Evolutionary conservation across 2,113 vertebrate genomes (phyloP), one percentile per base, ranked within the genome.

Genomic region (Rissa tridactyla): DNA sequence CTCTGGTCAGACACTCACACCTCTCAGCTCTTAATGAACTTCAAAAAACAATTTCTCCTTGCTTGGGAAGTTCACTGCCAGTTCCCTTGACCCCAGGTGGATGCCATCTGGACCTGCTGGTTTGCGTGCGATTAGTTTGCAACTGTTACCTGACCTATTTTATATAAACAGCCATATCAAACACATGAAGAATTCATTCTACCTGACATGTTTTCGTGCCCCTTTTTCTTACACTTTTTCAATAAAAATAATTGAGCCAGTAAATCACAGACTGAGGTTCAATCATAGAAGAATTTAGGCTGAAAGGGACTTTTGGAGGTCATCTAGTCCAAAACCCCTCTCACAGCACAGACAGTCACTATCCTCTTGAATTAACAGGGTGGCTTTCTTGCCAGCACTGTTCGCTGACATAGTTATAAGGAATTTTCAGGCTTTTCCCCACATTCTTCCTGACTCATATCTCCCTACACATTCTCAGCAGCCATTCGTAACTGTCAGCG

Each of bases 51-150:
- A 36, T 89, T 71, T 54, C 65, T 46, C 68, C 51, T n/a, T 38
- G 34, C 65, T 38, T 7, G 38, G 58, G 72, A 57, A 58, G 40
- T 65, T 65, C 71, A 13, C 42, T 12, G 82, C 76, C 86, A 69
- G 78, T 4, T 62, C 73, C 77, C n/a, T 4, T 69, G 62, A 66
- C 68, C 46, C n/a, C 54, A 14, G 91, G 79, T 44, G 29, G 82
- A 23, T 9, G 32, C 96, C 94, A 94, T 94, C 96, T 96, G 95
- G 92, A 58, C 95, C 94, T 64, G 92, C 96, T 75, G 92, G 16
- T 58, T 52, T 34, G 30, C 5, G 0, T 47, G 32, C 4, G 13
- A 61, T 80, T 46, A 26, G 60, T 54, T 25, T 68, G 77, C 94
- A 47, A 73, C 84, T 49, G 82, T 42, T 93, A 68, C 85, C 86